Evolutionary conservation across 2,113 vertebrate genomes (phyloP), one percentile per base, ranked within the genome.

Genomic region (Carettochelys insculpta): DNA sequence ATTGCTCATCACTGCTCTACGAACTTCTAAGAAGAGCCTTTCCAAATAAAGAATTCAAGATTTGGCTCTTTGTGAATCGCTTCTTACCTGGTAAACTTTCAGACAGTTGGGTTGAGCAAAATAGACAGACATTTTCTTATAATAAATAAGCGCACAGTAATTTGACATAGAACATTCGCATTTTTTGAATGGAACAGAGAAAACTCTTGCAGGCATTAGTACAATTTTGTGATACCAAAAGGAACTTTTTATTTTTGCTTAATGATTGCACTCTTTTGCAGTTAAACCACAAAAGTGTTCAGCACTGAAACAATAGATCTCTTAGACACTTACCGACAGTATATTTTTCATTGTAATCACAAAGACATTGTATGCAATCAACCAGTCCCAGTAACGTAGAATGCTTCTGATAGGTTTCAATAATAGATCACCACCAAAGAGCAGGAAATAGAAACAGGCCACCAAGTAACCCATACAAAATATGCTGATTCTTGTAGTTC

Each of bases 271-370:
- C 79, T 53, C 47, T 22, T 50, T 89, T 77, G 7, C 11, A 84
- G 0, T 2, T 50, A 90, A 90, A 73, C 27, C 47, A 20, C 86
- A 88, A 78, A 77, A 90, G 41, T 10, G 65, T 85, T 81, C 75
- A 25, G 29, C 7, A 43, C 34, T 27, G 54, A 80, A 56, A 81
- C 47, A 83, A 85, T 89, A 29, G 31, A 90, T 77, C 9, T 7
- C 48, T 50, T 50, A 34, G 75, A 13, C 54, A 92, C 98, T 97
- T 92, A 99, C 99, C 2, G 99, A 99, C 20, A 99, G 97, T 92
- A 99, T 98, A 85, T 99, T 99, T 97, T 99, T 99, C 99, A 99
- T 99, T 6, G 99, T 99, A 96, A 99, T 99, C n/a, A 99, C 99
- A 11, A 99, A 99, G 81, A 99, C 97, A 2, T 99, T 99, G 97